A percentile compares a stretch with the other conserved stretches of the same genome.
Conservation (phyloP, 1,140 invertebrate species). For the Gonatopus flavifemur region DNA sequence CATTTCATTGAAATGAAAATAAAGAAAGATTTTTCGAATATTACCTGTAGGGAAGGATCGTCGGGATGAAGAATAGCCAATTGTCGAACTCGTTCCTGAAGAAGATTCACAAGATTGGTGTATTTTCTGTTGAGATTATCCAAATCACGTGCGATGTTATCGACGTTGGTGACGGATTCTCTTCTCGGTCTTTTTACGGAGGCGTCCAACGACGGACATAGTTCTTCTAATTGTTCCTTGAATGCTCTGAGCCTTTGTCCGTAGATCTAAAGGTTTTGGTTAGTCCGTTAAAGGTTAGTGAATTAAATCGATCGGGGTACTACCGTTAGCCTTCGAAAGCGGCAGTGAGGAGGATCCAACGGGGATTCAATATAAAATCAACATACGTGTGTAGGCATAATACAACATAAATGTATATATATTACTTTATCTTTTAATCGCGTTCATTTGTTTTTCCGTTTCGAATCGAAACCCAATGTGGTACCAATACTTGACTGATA, state of each 20-base stretch:
- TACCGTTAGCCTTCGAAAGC: conserved; percentile 42
- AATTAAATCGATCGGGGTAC: conserved; percentile 36
- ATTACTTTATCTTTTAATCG: too few species aligned
- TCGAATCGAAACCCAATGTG: conserved; percentile 34
- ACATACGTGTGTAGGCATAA: too few species aligned
- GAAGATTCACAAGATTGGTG: conserved; percentile 70
- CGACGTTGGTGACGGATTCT: conserved; percentile 63
- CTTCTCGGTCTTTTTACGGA: conserved; percentile 51
- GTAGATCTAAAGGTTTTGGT: conserved; percentile 74
- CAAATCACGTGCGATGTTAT: conserved; percentile 80
- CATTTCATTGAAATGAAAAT: conserved; percentile 12
- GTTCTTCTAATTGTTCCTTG: conserved; percentile 82
- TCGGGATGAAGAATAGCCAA: conserved; percentile 51
- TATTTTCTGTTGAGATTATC: conserved; percentile 84
- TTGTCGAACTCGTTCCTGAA: conserved; percentile 65
- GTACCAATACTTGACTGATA: too few species aligned
- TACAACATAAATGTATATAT: too few species aligned
- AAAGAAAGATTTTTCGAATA: conserved; percentile 11
- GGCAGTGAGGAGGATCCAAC: too few species aligned
- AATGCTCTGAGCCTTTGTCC: conserved; percentile 85
- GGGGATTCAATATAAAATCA: too few species aligned
- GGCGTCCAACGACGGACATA: conserved; percentile 80
- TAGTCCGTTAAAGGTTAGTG: conserved; percentile 56
- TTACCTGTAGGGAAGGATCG: conserved; percentile 57
- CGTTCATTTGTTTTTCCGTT: conserved; percentile 9